These are phyloP conservation scores for Epistrophe grossulariae DNA, from an alignment of 2,888 invertebrate species.

Conservation along the genomic window DNA sequence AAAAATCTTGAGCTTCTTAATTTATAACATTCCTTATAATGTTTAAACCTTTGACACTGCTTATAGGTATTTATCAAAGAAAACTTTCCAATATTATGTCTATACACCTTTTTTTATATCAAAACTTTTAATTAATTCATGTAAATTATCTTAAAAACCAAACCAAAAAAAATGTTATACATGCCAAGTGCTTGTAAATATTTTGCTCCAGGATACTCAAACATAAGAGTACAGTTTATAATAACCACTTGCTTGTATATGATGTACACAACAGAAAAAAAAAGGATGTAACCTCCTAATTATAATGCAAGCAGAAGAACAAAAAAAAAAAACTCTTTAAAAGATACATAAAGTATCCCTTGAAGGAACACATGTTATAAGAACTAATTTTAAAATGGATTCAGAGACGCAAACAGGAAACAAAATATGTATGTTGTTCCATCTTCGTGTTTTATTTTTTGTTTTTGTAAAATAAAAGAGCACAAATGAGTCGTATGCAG, in stretches of 20 bases:
- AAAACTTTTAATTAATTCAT: slow-evolving; percentile 31
- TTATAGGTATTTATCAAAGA: not conserved
- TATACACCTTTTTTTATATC: not conserved
- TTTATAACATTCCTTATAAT: not conserved
- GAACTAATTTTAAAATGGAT: slow-evolving; percentile 56
- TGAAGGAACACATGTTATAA: slow-evolving; percentile 60
- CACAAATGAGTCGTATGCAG: not conserved
- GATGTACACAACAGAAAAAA: not conserved
- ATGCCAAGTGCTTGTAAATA: slow-evolving; percentile 32
- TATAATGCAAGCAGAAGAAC: slow-evolving; percentile 28
- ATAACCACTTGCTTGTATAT: slow-evolving; percentile 24
- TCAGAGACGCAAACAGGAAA: slow-evolving; percentile 33
- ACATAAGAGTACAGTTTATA: slow-evolving; percentile 16
- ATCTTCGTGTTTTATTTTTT: not conserved
- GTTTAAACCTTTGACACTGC: not conserved
- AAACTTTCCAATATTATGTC: not conserved
- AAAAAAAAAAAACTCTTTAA: slow-evolving; percentile 6
- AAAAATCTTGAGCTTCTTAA: too few species aligned
- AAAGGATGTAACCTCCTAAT: slow-evolving; percentile 47
- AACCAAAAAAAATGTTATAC: not conserved
- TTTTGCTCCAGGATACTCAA: slow-evolving; percentile 22
- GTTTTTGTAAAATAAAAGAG: not conserved
- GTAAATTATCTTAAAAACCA: not conserved
- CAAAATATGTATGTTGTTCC: slow-evolving; percentile 2
- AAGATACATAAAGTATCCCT: slow-evolving; percentile 36